A percentile compares a stretch with the other conserved stretches of the same genome.
phyloP scores from a whole-genome alignment of 1,140 invertebrate species.

The Phymastichus coffea region DNA sequence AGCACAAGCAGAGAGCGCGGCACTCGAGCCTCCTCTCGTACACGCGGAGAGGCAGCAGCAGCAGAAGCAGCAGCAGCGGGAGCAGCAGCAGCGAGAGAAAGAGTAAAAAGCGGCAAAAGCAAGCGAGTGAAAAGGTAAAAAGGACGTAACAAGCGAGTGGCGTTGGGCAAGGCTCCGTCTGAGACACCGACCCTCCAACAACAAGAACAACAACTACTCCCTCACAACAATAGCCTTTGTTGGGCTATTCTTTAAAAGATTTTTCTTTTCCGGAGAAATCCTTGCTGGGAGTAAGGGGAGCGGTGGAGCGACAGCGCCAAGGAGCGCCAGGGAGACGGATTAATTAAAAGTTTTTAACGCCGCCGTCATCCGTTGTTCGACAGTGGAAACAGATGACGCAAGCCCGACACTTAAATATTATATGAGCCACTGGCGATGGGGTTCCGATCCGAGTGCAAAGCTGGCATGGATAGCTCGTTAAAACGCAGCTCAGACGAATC shows the following conservation, averaged over 20 bases:
- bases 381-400: constrained; percentile 18
- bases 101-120: constrained; percentile 16
- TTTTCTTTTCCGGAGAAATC: no score
- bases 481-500: no score
- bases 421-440: no score
- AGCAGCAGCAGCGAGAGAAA: neutral
- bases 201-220: no score
- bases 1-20: neutral
- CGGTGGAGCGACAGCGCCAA: no score
- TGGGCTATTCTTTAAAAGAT: no score
- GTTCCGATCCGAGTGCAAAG: no score
- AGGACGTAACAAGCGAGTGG: constrained; percentile 32
- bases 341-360: constrained; percentile 49
- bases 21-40: neutral
- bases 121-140: constrained; percentile 31
- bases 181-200: constrained; percentile 40
- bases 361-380: constrained; percentile 3
- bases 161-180: constrained; percentile 26
- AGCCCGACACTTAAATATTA: constrained; percentile 21
- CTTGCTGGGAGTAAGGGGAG: no score
- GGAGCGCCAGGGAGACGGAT: constrained; percentile 29
- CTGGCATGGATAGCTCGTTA: no score
- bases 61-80: neutral
- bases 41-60: no score
- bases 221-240: constrained; percentile 45